Base-by-base conservation (phyloP, 1,140 invertebrate species). In the Drosophila pandora region DNA sequence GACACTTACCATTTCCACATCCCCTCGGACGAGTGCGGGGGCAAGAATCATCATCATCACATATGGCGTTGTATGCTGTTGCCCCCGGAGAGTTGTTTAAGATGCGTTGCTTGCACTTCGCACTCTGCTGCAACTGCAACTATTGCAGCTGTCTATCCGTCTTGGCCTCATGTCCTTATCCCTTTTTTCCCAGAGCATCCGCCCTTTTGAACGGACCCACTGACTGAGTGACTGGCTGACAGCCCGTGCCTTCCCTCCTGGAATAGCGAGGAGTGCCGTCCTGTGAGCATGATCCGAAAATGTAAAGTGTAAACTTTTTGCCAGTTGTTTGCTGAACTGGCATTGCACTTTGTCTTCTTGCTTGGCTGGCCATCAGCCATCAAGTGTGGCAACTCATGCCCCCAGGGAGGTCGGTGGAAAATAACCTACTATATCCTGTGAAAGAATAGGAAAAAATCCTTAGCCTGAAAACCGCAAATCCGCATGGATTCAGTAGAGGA, bases 271-370 rank as follows among this genome's bases (percentile, higher is more conserved):
- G 53, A 59, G 54, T 22, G 37, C 52, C 37, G 12, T 54, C 52
- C 34, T 45, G 37, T 25, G 57, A 55, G 59, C 60, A 58, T 28
- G 47, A 72, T 57, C 69, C 73, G 54, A 77, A 62, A 82, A 70
- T 81, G 63, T 81, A 80, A 68, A 76, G 59, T 81, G 82, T 84
- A 87, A 79, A 72, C 64, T 85, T 87, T 87, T 68, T 81, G 76
- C 74, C 76, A 76, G 81, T 73, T 77, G 67, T 77, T 74, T 81
- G 62, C 56, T 64, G 58, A 57, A 55, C 52, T 62, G 52, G 43
- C 56, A 58, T n/a, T 75, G 55, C 61, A 69, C 64, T 76, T 58
- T 76, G 74, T 49, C 48, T 62, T 76, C 53, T 59, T 54, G 58
- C 67, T 57, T 49, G 41, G 57, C 56, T 68, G 70, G 64, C 65